These are phyloP conservation scores for Acronicta aceris DNA, from an alignment of 2,888 invertebrate genomes.

Conservation along the genomic window DNA sequence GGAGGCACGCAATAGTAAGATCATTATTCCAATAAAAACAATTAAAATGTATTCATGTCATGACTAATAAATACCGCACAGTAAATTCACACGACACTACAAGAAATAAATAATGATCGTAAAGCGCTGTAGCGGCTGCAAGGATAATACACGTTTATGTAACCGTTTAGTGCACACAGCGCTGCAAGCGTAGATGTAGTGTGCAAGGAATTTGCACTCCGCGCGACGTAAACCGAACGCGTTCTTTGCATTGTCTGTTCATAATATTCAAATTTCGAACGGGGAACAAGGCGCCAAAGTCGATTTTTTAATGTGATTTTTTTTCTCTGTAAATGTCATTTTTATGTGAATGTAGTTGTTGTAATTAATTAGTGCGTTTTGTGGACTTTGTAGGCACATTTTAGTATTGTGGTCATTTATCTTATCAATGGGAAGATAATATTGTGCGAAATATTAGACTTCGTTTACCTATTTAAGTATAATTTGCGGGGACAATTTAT, in stretches of 20 bases:
- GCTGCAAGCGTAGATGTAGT: slow-evolving; percentile 50
- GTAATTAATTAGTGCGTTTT: too few species aligned
- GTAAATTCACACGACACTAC: slow-evolving; percentile 62
- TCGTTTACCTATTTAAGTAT: neutral
- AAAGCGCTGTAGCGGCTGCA: slow-evolving; percentile 36
- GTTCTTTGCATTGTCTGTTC: slow-evolving; percentile 37
- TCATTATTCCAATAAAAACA: slow-evolving; percentile 28
- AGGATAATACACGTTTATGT: neutral
- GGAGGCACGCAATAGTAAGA: neutral
- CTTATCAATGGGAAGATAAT: slow-evolving; percentile 23
- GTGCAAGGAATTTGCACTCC: slow-evolving; percentile 59
- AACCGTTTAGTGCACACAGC: slow-evolving; percentile 33
- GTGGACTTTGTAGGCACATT: neutral
- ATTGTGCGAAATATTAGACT: neutral
- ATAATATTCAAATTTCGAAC: slow-evolving; percentile 42
- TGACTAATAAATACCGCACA: slow-evolving; percentile 32
- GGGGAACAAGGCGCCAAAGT: slow-evolving; percentile 52
- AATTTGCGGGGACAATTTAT: slow-evolving; percentile 14
- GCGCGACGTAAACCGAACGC: slow-evolving; percentile 34
- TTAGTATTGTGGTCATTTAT: slow-evolving; percentile 37
- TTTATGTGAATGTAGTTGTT: neutral
- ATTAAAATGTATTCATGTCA: slow-evolving; percentile 37
- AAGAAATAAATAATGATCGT: neutral
- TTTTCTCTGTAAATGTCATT: neutral
- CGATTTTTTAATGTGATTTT: neutral